These are phyloP conservation scores for Butorides virescens DNA, from an alignment of 2,113 vertebrate species.

Conservation along the genomic window DNA sequence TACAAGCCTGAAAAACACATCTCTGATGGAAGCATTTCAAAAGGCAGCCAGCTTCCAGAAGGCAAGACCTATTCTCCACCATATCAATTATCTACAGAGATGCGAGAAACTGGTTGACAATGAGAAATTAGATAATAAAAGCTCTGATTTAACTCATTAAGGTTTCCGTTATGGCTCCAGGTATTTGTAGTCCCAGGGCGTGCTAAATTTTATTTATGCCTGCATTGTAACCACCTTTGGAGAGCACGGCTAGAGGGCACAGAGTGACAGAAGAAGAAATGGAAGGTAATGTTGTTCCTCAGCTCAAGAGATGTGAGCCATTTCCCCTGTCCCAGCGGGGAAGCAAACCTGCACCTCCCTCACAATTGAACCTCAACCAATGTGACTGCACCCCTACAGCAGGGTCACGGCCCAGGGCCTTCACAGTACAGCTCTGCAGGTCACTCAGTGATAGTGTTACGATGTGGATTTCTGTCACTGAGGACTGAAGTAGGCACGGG, in stretches of 20 bases:
- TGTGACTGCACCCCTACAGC: background rate
- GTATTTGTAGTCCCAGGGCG: background rate
- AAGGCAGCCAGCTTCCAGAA: constrained; percentile 35
- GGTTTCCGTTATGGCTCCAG: background rate
- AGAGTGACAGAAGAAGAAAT: background rate
- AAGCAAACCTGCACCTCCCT: background rate
- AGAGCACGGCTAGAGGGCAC: background rate
- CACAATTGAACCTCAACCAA: background rate
- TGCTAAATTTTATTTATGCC: background rate
- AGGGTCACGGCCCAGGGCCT: background rate
- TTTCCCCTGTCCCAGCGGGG: background rate
- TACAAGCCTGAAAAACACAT: background rate
- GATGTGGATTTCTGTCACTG: background rate
- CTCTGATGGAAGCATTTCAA: background rate
- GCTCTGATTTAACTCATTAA: constrained; percentile 30
- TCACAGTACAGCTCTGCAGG: background rate
- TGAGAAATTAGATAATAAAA: constrained; percentile 40
- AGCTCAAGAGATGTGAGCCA: background rate
- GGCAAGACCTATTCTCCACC: background rate
- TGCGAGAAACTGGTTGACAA: background rate
- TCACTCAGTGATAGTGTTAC: background rate
- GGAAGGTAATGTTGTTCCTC: background rate
- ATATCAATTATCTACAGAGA: constrained; percentile 11
- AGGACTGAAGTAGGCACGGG: background rate
- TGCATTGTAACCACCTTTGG: background rate